Conservation (phyloP, 2,888 invertebrate species). For the Papilio demoleus region DNA sequence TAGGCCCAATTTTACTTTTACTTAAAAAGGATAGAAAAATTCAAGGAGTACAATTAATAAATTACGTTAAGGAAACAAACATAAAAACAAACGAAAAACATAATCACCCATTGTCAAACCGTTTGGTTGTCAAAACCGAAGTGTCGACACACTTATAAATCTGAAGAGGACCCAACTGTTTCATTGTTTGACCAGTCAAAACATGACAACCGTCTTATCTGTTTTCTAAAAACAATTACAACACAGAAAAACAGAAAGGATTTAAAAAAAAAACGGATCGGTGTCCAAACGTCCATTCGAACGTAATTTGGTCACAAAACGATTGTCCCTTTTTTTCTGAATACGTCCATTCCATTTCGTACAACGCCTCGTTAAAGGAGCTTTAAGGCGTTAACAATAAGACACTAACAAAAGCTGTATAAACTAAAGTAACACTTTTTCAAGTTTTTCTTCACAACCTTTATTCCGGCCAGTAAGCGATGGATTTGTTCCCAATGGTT, state of each 20-base stretch:
- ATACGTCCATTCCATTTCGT: constrained; percentile 44
- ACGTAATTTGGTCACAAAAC: constrained; percentile 51
- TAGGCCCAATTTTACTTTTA: too few species aligned
- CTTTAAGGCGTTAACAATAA: constrained; percentile 45
- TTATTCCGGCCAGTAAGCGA: constrained; percentile 17
- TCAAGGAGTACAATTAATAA: neutral
- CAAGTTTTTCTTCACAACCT: constrained; percentile 40
- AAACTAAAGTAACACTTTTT: constrained; percentile 48
- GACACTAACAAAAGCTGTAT: constrained; percentile 50
- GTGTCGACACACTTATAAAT: constrained; percentile 48
- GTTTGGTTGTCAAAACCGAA: constrained; percentile 33
- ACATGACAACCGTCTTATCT: constrained; percentile 61
- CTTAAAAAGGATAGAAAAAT: too few species aligned
- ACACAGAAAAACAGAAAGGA: constrained; percentile 53
- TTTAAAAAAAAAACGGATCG: constrained; percentile 53
- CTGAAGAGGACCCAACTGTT: constrained; percentile 51
- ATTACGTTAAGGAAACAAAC: neutral
- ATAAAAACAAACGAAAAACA: constrained; percentile 3
- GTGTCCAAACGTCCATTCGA: constrained; percentile 45
- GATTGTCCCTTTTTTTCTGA: constrained; percentile 54
- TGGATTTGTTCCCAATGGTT: constrained; percentile 47
- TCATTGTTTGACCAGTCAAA: constrained; percentile 60
- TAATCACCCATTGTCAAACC: constrained; percentile 25
- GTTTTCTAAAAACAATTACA: constrained; percentile 69
- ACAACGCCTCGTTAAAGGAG: constrained; percentile 45